Conservation (phyloP, 1,140 invertebrate species). For the Lordiphosa collinella region DNA sequence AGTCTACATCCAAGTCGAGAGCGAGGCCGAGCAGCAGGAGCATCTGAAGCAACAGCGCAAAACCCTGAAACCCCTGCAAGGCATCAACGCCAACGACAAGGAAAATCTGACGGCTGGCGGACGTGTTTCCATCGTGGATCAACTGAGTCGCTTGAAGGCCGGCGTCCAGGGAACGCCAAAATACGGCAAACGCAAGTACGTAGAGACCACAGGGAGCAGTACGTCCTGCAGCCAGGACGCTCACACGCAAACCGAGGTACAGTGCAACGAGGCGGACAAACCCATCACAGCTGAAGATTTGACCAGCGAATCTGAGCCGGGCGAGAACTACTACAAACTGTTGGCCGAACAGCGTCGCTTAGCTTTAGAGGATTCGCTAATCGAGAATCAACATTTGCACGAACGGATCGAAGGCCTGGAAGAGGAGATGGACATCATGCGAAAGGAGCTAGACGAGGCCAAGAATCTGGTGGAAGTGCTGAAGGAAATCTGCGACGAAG, state of each 20-base stretch:
- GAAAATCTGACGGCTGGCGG: conserved; percentile 82
- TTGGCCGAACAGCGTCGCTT: conserved; percentile 83
- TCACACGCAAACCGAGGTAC: conserved; percentile 60
- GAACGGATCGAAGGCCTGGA: conserved; percentile 81
- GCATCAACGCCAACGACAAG: conserved; percentile 81
- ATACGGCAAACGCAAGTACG: conserved; percentile 71
- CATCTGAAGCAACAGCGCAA: conserved; percentile 81
- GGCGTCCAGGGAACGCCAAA: conserved; percentile 59
- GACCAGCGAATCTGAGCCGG: conserved; percentile 82
- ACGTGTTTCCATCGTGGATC: conserved; percentile 70
- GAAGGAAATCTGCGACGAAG: conserved; percentile 81
- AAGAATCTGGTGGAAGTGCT: conserved; percentile 82
- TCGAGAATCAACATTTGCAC: conserved; percentile 82
- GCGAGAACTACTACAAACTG: conserved; percentile 84
- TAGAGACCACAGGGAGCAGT: conserved; percentile 33
- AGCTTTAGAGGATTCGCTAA: conserved; percentile 82
- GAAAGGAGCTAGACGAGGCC: conserved; percentile 83
- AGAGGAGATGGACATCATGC: conserved; percentile 83
- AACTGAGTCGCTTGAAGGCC: conserved; percentile 72
- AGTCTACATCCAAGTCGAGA: conserved; percentile 80
- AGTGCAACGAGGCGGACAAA: conserved; percentile 32
- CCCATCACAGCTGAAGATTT: conserved; percentile 80
- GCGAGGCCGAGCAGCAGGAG: conserved; percentile 80
- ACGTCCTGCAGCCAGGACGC: conserved; percentile 32
- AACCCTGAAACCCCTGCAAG: conserved; percentile 82